Base-by-base conservation (phyloP, 2,113 vertebrate species). In the Chunga burmeisteri region DNA sequence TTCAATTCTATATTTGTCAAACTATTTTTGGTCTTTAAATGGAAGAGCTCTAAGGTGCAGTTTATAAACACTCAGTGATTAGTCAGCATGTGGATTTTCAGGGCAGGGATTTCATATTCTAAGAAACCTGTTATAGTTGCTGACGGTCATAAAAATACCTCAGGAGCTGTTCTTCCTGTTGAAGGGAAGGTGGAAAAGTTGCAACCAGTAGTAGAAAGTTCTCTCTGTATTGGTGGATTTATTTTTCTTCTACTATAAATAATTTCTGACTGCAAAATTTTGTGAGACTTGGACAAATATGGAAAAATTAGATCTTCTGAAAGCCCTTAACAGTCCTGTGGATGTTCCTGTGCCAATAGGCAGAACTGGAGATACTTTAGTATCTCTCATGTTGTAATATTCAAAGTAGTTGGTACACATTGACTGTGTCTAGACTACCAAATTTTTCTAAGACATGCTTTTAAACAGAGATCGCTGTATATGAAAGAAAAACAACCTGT, bases 161-260 rank as follows among this genome's bases (percentile, higher is more conserved):
- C 26, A 40, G 82, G 34, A 81, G 9, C 23, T 52, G 9, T 71
- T 86, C 25, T 63, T 88, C 29, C 58, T 81, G 5, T 82, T 70
- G 44, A 80, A 93, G 40, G 67, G 59, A 88, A 86, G n/a, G 21
- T 90, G 40, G 62, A 38, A 80, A 66, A 70, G 16, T 62, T 91
- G 46, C 55, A 90, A 50, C 21, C 59, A 79, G 47, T 20, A 62
- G 36, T 32, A 92, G 14, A 92, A 92, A 74, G 56, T 42, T 88
- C 47, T 52, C 11, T 74, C n/a, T 81, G n/a, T 80, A 47, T 81
- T 63, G n/a, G 20, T 66, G 23, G 52, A 55, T 88, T 92, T 96
- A 70, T 93, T 89, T 96, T 86, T 55, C 26, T 74, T 92, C 52
- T 78, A 63, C 52, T 78, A 38, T 42, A 82, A 90, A 80, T 94